Percentiles rank a stretch among this genome's conserved stretches.
phyloP scores from a whole-genome alignment of 2,888 invertebrate genomes.

The Metalampra italica region DNA sequence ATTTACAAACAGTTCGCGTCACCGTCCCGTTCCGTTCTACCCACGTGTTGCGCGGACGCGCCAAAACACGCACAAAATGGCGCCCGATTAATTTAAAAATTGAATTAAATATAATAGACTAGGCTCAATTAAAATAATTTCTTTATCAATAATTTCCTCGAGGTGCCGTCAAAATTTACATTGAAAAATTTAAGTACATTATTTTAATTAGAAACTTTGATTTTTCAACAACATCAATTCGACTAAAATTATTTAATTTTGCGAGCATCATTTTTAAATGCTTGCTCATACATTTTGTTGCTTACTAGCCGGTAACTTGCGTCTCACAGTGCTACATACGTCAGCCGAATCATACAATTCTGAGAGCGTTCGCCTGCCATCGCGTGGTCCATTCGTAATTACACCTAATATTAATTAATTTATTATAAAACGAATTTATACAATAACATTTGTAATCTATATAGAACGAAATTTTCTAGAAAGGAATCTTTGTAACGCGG shows the following conservation, averaged over 20 bases:
- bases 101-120: conserved; percentile 74
- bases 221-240: conserved; percentile 76
- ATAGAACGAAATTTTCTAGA: conserved; percentile 73
- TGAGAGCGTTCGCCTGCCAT: conserved; percentile 68
- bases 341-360: conserved; percentile 66
- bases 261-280: conserved; percentile 74
- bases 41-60: conserved; percentile 14
- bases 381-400: conserved; percentile 68
- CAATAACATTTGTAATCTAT: conserved; percentile 78
- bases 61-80: conserved; percentile 29
- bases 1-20: conserved; percentile 32
- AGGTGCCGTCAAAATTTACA: conserved; percentile 74
- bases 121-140: conserved; percentile 71
- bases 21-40: conserved; percentile 14
- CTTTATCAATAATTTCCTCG: conserved; percentile 60
- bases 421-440: conserved; percentile 56
- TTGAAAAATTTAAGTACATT: conserved; percentile 75
- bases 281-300: conserved; percentile 72
- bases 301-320: conserved; percentile 66
- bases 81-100: conserved; percentile 49
- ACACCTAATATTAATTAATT: conserved; percentile 50
- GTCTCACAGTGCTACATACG: conserved; percentile 55
- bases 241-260: conserved; percentile 68
- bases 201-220: conserved; percentile 72
- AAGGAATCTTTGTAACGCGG: conserved; percentile 46